Evolutionary conservation across 1,140 invertebrate genomes (phyloP), one percentile per base, ranked within the genome.

Genomic region (Antheraea mylitta): DNA sequence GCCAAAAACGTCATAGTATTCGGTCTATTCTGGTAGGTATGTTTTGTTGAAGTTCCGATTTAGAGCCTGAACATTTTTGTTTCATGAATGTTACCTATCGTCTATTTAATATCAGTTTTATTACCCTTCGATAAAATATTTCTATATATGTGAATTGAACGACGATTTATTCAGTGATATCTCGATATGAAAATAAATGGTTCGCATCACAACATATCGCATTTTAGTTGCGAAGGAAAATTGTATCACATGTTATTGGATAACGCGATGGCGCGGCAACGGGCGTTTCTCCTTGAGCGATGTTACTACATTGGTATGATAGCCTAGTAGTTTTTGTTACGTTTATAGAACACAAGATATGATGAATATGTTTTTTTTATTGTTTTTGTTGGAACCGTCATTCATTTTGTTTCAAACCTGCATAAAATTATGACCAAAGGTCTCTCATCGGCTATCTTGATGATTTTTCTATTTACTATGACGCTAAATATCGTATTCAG

Each of bases 221-320:
- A 63, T 30, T 63, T 30, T 63, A 19, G 59, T 53, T 36, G 61
- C 19, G 61, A 63, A 63, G 19, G 37, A n/a, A 63, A 63, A 63
- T 63, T 63, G 61, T 63, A 63, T 63, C 61, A 63, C 37, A 9
- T 63, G 61, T 63, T 63, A 63, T 63, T 22, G 61, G 19, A 37
- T 53, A 53, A 53, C 61, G 61, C 18, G 30, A 18, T 37, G 11
- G 22, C 19, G 10, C 30, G 22, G 19, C 22, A 36, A 36, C 61
- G 22, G 59, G 16, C 61, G 16, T 63, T 30, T 63, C 61, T 30
- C 13, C 61, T 18, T n/a, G 61, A 63, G 30, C 61, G 22, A 63
- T 37, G 61, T 37, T 22, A 13, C 45, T 63, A 22, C 22, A 7
- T 22, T 6, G 19, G n/a, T 63, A 63, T 63, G 61, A 37, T 63